Conservation (phyloP, 2,888 invertebrate genomes). For the Drosophila quinaria region DNA sequence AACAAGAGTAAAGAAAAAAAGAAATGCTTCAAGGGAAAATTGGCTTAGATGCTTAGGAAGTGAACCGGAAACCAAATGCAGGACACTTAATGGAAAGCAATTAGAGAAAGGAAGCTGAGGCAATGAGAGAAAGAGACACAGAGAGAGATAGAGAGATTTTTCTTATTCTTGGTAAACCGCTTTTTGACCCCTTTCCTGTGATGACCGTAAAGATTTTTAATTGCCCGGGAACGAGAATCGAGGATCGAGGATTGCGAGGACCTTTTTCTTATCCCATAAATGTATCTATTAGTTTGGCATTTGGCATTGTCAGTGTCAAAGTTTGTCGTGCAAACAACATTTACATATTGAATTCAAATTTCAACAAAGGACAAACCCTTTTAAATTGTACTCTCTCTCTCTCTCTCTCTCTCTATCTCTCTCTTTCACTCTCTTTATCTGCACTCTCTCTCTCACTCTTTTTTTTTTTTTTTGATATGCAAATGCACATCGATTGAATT, state of each 20-base stretch:
- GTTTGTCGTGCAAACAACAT: constrained; percentile 76
- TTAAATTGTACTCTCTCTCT: not conserved
- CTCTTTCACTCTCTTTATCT: not conserved
- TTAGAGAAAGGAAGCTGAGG: constrained; percentile 26
- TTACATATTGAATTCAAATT: constrained; percentile 54
- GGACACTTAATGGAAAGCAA: constrained; percentile 51
- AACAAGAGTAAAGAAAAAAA: constrained; percentile 33
- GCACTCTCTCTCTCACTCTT: not conserved
- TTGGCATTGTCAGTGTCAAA: constrained; percentile 62
- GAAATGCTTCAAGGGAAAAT: constrained; percentile 39
- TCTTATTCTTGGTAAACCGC: constrained; percentile 31
- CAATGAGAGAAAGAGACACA: constrained; percentile 12
- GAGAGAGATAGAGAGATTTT: constrained; percentile 12
- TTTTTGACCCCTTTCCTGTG: constrained; percentile 45
- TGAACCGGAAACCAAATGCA: constrained; percentile 35
- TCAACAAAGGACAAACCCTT: constrained; percentile 51
- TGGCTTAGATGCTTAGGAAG: constrained; percentile 56
- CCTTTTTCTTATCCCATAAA: constrained; percentile 52
- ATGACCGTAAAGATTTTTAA: constrained; percentile 65
- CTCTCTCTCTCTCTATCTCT: not conserved
- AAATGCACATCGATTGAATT: constrained; percentile 54
- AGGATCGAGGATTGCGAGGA: constrained; percentile 1
- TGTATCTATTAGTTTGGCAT: constrained; percentile 75
- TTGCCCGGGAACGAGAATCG: constrained; percentile 36
- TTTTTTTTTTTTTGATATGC: constrained; percentile 32